Evolutionary conservation across 2,113 vertebrate genomes (phyloP).

Genomic region (Lepus americanus): DNA sequence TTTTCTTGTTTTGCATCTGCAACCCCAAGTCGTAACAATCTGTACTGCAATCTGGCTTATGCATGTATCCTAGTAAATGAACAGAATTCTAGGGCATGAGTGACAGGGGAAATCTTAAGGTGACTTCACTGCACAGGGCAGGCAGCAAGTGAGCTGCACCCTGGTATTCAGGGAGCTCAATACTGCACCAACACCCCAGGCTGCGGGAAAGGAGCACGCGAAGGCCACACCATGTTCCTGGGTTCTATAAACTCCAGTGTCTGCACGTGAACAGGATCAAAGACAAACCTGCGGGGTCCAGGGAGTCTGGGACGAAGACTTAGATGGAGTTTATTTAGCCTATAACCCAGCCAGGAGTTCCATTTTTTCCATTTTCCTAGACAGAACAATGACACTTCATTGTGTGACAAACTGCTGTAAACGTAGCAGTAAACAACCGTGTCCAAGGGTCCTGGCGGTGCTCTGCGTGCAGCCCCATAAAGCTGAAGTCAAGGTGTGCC

Average conservation of each 20-base stretch:
- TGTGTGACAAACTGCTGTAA: background rate
- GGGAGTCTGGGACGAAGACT: background rate
- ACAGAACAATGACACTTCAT: background rate
- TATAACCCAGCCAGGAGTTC: background rate
- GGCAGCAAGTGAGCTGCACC: background rate
- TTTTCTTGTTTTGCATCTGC: background rate
- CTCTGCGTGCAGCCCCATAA: background rate
- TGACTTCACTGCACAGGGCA: background rate
- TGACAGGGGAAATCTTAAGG: background rate
- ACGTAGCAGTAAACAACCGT: background rate
- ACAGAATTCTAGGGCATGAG: conserved; percentile 12
- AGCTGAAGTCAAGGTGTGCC: background rate
- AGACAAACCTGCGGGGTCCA: background rate
- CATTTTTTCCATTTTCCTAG: conserved; percentile 15
- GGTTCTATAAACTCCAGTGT: background rate
- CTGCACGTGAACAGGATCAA: background rate
- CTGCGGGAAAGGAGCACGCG: background rate
- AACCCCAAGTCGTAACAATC: background rate
- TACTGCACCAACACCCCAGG: background rate
- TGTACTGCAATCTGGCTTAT: background rate
- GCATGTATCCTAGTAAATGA: background rate
- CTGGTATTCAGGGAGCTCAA: background rate
- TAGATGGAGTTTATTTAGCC: background rate
- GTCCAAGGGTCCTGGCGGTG: background rate
- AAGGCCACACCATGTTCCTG: background rate